Conservation (phyloP, 1,140 invertebrate species). For the Leptinotarsa defecta region DNA sequence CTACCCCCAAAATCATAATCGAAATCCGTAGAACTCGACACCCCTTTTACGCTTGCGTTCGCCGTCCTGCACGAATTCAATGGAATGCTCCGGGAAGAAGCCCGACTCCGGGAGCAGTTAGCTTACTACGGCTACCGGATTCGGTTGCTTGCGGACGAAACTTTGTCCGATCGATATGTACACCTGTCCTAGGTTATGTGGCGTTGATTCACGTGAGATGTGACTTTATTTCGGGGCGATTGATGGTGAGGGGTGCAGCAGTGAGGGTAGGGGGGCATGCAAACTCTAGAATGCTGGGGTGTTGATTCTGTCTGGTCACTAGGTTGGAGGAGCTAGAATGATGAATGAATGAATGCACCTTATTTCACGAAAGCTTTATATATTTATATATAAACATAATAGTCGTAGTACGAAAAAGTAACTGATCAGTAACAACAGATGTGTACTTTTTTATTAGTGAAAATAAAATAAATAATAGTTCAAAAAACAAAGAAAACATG, state of each 20-base stretch:
- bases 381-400: too few species aligned
- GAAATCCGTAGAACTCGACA: not conserved
- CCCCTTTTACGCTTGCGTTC: slow-evolving; percentile 12
- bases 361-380: too few species aligned
- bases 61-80: slow-evolving; percentile 27
- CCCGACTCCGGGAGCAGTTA: slow-evolving; percentile 46
- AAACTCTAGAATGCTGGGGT: not conserved
- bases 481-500: too few species aligned
- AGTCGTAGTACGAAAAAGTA: too few species aligned
- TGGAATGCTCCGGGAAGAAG: slow-evolving; percentile 43
- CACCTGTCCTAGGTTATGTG: slow-evolving; percentile 19
- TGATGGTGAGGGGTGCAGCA: not conserved
- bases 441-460: too few species aligned
- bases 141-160: slow-evolving; percentile 26
- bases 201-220: slow-evolving; percentile 21
- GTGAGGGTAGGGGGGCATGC: not conserved
- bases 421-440: too few species aligned
- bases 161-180: slow-evolving; percentile 23
- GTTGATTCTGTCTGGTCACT: too few species aligned
- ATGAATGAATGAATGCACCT: too few species aligned
- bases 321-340: too few species aligned
- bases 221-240: slow-evolving; percentile 10
- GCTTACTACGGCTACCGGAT: slow-evolving; percentile 48
- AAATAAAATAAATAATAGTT: too few species aligned
- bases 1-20: too few species aligned